phyloP scores from a whole-genome alignment of 2,797 vertebrate genomes.

The Urocyon cinereoargenteus region DNA sequence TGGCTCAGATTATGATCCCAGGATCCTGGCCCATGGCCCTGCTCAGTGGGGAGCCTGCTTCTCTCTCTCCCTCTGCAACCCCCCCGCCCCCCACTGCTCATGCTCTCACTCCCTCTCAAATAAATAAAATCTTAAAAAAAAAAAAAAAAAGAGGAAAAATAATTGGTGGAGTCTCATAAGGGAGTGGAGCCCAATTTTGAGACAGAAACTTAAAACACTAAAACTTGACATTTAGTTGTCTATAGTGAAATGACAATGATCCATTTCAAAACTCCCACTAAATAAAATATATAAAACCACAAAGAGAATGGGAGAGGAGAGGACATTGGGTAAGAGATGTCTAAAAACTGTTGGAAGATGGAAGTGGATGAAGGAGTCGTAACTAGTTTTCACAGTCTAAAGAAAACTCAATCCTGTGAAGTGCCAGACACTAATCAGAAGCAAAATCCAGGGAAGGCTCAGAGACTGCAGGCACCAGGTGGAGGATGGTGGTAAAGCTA shows the following conservation, averaged over 20 bases:
- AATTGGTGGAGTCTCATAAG: neutral
- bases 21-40: too few relatives aligned
- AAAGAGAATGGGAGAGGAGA: neutral
- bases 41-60: too few relatives aligned
- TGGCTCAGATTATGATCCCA: too few relatives aligned
- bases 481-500: neutral
- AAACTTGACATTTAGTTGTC: conserved; percentile 30
- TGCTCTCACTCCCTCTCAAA: too few relatives aligned
- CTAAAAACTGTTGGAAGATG: neutral
- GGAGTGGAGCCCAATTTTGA: neutral
- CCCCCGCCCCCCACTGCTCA: too few relatives aligned
- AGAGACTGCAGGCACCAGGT: neutral
- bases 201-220: conserved; percentile 47
- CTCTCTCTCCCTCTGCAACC: too few relatives aligned
- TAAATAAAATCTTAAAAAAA: too few relatives aligned
- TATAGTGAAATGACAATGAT: neutral
- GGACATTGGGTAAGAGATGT: neutral
- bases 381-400: neutral
- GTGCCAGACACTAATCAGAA: neutral
- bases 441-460: neutral
- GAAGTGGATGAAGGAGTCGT: neutral
- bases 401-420: neutral
- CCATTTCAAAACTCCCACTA: neutral
- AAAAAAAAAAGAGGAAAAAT: neutral
- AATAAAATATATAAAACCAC: neutral